Evolutionary conservation across 2,888 invertebrate genomes (phyloP).

Genomic region (Anticlea derivata): DNA sequence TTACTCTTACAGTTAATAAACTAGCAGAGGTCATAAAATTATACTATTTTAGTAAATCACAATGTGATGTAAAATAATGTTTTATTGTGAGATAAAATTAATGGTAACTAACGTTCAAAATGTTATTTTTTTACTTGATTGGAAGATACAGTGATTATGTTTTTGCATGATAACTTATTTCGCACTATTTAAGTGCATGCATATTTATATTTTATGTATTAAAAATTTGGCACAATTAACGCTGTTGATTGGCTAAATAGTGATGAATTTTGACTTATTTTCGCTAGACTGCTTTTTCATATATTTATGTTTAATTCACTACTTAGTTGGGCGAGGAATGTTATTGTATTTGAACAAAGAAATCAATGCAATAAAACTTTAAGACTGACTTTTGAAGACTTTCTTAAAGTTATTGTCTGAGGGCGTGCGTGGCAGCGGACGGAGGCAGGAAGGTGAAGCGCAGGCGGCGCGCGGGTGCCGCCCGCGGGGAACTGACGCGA

Average conservation of each 20-base stretch:
- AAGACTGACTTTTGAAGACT: conserved; percentile 83
- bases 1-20: conserved; percentile 49
- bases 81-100: conserved; percentile 74
- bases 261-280: conserved; percentile 44
- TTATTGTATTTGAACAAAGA: conserved; percentile 63
- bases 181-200: conserved; percentile 63
- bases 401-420: conserved; percentile 71
- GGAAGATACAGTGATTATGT: conserved; percentile 62
- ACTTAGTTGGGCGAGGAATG: conserved; percentile 52
- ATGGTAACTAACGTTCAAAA: conserved; percentile 81
- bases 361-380: conserved; percentile 82
- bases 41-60: conserved; percentile 71
- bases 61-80: conserved; percentile 78
- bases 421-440: conserved; percentile 38
- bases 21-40: conserved; percentile 56
- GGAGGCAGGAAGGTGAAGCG: conserved; percentile 32
- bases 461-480: conserved; percentile 12
- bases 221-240: conserved; percentile 46
- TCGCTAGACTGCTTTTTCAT: conserved; percentile 53
- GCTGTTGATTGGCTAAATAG: conserved; percentile 47
- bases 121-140: conserved; percentile 75
- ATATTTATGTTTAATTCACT: conserved; percentile 48
- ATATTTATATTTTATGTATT: conserved; percentile 52
- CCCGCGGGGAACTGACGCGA: conserved; percentile 40
- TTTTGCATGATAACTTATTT: conserved; percentile 70